Evolutionary conservation across 2,797 vertebrate species (phyloP).

Genomic region (Sarcophilus harrisii): DNA sequence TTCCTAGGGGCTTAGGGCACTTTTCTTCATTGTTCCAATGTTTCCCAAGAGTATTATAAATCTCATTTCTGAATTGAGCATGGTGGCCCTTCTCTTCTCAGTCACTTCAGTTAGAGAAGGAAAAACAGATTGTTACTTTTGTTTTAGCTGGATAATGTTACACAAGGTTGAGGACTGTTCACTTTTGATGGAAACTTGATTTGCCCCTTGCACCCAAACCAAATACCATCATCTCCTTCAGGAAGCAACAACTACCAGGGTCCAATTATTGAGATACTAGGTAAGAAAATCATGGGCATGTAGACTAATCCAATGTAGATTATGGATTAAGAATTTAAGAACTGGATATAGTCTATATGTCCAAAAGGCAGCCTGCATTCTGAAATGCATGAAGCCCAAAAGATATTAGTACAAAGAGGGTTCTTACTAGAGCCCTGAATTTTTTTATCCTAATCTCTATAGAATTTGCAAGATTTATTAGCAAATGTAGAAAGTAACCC

Average conservation of each 20-base stretch:
- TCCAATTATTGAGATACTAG: neutral
- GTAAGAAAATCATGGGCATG: neutral
- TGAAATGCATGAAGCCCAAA: neutral
- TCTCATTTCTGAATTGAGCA: conserved; percentile 29
- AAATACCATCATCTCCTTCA: neutral
- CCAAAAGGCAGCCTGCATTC: neutral
- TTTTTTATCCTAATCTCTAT: neutral
- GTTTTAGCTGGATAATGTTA: neutral
- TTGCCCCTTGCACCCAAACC: neutral
- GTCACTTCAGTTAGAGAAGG: neutral
- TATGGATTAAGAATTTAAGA: neutral
- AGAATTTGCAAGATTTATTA: neutral
- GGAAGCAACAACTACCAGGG: neutral
- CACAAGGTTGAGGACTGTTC: neutral
- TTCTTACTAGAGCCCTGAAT: neutral
- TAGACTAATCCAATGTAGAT: neutral
- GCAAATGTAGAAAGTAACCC: neutral
- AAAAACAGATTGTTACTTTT: neutral
- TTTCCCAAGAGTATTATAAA: neutral
- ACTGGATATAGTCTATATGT: neutral
- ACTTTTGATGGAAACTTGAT: neutral
- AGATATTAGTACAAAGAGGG: neutral
- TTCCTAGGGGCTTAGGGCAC: conserved; percentile 46
- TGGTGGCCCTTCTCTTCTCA: conserved; percentile 1
- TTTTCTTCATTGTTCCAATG: neutral